A percentile compares a stretch with the other conserved stretches of the same genome.
Conservation (phyloP, 1,140 invertebrate species). For the Neelides sp. region DNA sequence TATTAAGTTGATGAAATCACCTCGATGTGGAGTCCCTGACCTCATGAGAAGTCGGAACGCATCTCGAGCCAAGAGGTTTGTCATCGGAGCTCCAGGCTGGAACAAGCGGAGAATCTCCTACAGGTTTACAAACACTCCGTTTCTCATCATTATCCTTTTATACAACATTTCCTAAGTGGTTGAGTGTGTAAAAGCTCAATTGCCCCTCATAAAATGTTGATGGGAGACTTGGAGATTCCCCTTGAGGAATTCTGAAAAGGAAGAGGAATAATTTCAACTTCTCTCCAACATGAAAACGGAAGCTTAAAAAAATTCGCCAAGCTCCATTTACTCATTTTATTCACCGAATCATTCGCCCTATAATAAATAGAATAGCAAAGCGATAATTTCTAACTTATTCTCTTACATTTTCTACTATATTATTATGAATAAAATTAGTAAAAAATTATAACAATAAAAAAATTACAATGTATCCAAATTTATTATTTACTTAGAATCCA, state of each 20-base stretch:
- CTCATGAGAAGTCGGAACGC: conserved; percentile 34
- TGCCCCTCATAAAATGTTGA: not conserved
- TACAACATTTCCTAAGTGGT: not conserved
- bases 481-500: conserved; percentile 41
- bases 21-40: conserved; percentile 53
- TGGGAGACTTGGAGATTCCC: not conserved
- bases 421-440: too few species aligned
- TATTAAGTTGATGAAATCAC: conserved; percentile 46
- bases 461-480: conserved; percentile 4
- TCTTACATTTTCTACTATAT: too few species aligned
- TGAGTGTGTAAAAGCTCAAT: not conserved
- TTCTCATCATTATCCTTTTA: not conserved
- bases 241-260: too few species aligned
- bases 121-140: conserved; percentile 12
- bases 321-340: too few species aligned
- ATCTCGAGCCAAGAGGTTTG: conserved; percentile 41
- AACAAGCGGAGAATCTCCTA: conserved; percentile 48
- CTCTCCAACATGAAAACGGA: too few species aligned
- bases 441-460: not conserved
- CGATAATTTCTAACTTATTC: too few species aligned
- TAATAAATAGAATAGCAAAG: too few species aligned
- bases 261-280: too few species aligned
- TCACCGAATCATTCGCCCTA: too few species aligned
- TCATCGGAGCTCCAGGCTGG: conserved; percentile 46
- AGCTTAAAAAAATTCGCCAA: too few species aligned